Percentiles rank a stretch among this genome's conserved stretches.
These are phyloP conservation scores for Capitulum mitella DNA, from an alignment of 2,888 invertebrate species.

Conservation along the genomic window DNA sequence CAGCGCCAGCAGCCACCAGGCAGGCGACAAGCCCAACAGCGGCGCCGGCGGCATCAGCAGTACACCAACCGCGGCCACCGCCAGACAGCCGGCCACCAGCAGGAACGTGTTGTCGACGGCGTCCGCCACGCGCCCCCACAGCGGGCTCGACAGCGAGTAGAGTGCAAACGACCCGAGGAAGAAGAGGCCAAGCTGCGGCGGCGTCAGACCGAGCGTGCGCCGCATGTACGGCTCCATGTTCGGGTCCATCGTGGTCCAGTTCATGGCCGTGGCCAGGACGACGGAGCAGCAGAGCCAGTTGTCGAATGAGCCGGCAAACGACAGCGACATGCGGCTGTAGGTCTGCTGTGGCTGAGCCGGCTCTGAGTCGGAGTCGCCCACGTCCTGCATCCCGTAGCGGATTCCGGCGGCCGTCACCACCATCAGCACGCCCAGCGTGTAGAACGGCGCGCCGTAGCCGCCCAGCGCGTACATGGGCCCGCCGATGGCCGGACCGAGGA, in stretches of 20 bases:
- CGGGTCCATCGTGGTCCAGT: not conserved
- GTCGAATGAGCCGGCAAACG: not conserved
- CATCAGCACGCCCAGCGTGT: not conserved
- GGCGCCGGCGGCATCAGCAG: slow-evolving; percentile 1
- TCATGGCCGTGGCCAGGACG: not conserved
- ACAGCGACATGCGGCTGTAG: not conserved
- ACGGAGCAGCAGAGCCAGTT: slow-evolving; percentile 8
- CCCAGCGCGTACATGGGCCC: not conserved
- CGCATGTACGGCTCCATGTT: not conserved
- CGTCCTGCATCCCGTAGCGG: not conserved
- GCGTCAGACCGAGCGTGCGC: not conserved
- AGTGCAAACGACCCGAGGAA: not conserved
- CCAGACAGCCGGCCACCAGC: not conserved
- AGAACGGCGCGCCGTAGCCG: slow-evolving; percentile 6
- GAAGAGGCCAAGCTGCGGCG: not conserved
- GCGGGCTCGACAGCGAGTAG: not conserved
- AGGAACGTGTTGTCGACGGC: not conserved
- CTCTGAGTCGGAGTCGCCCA: not conserved
- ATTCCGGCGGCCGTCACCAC: not conserved
- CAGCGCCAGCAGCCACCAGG: not conserved
- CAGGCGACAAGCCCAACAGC: not conserved
- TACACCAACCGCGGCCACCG: not conserved
- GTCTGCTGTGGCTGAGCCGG: not conserved
- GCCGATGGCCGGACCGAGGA: too few relatives aligned
- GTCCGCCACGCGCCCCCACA: not conserved